phyloP scores from a whole-genome alignment of 2,888 invertebrate genomes.

The Stenichneumon culpator region DNA sequence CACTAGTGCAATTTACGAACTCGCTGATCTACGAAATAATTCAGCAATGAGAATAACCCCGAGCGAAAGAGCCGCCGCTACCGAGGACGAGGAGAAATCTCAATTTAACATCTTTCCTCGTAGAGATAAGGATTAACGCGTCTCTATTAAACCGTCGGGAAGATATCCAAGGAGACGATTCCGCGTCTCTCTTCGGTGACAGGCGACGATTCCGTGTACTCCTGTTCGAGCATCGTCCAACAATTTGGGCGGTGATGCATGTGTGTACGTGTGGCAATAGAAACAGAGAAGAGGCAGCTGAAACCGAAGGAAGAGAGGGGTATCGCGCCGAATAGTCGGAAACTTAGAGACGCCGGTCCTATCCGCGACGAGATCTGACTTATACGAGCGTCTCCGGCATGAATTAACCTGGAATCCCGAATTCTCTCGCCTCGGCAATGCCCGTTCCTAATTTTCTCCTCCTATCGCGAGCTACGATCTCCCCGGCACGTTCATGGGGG shows the following conservation, averaged over 20 bases:
- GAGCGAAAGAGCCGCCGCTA: conserved; percentile 8
- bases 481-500: conserved; percentile 46
- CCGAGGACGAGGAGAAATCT: conserved; percentile 43
- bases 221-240: conserved; percentile 43
- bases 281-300: conserved; percentile 30
- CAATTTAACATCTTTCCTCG: conserved; percentile 38
- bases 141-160: conserved; percentile 52
- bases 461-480: conserved; percentile 66
- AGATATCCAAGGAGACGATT: conserved; percentile 32
- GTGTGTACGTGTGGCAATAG: conserved; percentile 35
- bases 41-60: neutral
- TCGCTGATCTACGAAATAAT: conserved; percentile 20
- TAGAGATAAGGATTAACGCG: conserved; percentile 48
- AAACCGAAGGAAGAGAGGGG: conserved; percentile 23
- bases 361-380: conserved; percentile 70
- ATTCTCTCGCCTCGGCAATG: conserved; percentile 66
- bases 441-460: conserved; percentile 68
- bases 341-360: conserved; percentile 65
- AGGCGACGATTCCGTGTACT: conserved; percentile 40
- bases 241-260: conserved; percentile 45
- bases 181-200: conserved; percentile 32
- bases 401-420: conserved; percentile 68
- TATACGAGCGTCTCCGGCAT: conserved; percentile 66
- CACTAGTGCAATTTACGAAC: conserved; percentile 16
- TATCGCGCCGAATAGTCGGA: conserved; percentile 56